Percentiles rank a stretch among this genome's conserved stretches.
phyloP scores from a whole-genome alignment of 2,888 invertebrate genomes.

The Rotaria magnacalcarata region DNA sequence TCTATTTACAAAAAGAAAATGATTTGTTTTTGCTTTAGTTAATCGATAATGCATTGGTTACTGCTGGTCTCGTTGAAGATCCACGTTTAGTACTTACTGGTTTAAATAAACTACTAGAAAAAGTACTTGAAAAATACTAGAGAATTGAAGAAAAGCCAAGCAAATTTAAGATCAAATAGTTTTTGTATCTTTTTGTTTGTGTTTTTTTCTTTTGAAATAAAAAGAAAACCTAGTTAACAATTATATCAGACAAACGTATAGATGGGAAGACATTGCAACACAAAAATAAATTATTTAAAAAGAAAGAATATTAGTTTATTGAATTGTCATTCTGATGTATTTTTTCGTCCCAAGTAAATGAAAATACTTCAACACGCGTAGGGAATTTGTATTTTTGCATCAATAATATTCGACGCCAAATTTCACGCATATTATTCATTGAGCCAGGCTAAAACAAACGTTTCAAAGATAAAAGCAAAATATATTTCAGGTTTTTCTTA shows the following conservation, averaged over 20 bases:
- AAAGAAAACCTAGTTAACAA: not conserved
- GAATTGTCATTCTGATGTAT: not conserved
- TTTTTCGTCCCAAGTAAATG: constrained; percentile 31
- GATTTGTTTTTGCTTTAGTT: constrained; percentile 50
- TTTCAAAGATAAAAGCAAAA: not conserved
- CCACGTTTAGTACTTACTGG: constrained; percentile 76
- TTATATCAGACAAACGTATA: not conserved
- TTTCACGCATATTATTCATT: constrained; percentile 35
- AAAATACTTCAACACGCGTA: not conserved
- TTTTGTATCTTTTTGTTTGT: not conserved
- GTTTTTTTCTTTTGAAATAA: not conserved
- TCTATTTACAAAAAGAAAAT: not conserved
- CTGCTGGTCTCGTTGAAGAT: constrained; percentile 86
- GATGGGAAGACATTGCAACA: not conserved
- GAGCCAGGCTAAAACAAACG: not conserved
- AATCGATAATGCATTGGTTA: constrained; percentile 84
- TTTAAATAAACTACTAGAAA: constrained; percentile 74
- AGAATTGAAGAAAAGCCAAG: not conserved
- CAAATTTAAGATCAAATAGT: not conserved
- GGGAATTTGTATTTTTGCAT: constrained; percentile 29
- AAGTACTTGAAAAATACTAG: constrained; percentile 38
- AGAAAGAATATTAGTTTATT: not conserved
- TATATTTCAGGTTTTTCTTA: not conserved
- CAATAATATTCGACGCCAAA: constrained; percentile 23
- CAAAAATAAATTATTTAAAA: not conserved